Evolutionary conservation across 2,797 vertebrate species (phyloP).

Genomic region (Natrix natrix): DNA sequence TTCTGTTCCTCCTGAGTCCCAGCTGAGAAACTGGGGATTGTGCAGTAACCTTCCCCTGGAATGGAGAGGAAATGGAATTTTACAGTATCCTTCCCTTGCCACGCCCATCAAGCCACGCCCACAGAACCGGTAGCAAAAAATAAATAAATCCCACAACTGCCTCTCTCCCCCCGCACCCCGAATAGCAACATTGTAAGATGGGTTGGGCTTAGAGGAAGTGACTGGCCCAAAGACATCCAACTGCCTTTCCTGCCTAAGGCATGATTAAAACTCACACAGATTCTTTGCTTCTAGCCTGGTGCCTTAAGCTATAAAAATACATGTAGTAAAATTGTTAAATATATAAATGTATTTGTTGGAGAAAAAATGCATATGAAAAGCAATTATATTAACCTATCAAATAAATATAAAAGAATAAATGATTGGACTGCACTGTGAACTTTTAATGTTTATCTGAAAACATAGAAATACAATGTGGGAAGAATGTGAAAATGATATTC

Average conservation of each 20-base stretch:
- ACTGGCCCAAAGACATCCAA: too few species aligned
- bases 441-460: background rate
- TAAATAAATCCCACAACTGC: too few species aligned
- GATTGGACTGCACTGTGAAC: background rate
- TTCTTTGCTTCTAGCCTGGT: background rate
- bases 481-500: background rate
- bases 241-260: too few species aligned
- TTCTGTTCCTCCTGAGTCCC: too few species aligned
- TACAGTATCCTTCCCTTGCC: too few species aligned
- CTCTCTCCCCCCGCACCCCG: too few species aligned
- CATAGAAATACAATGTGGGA: background rate
- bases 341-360: background rate
- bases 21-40: too few species aligned
- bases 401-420: background rate
- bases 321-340: background rate
- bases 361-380: background rate
- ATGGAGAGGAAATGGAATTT: too few species aligned
- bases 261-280: background rate
- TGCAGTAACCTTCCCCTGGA: too few species aligned
- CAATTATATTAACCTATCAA: background rate
- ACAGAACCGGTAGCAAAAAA: too few species aligned
- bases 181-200: background rate
- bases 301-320: background rate
- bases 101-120: too few species aligned
- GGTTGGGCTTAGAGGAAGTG: too few species aligned